Evolutionary conservation across 2,797 vertebrate species (phyloP), one percentile per base, ranked within the genome.

Genomic region (Todus mexicanus): DNA sequence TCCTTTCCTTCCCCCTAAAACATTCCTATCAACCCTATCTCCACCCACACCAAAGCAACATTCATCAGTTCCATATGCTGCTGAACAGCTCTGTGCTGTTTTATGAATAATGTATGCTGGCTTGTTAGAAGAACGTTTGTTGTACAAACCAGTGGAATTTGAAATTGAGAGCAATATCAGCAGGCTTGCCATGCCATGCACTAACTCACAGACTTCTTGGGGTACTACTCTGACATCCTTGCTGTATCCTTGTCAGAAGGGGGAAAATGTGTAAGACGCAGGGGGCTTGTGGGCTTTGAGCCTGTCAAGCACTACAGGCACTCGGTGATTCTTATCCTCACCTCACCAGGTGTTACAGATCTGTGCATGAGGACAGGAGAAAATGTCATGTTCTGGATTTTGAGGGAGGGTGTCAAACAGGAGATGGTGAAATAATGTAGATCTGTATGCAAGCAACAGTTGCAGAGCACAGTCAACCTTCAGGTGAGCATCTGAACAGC

Each of bases 71-170:
- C 95, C 90, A 92, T 94, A 96, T 95, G 92, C 90, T 94, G 89
- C 93, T 87, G 92, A 95, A 93, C 75, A 92, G 89, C 89, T 95
- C 84, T 93, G 87, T 93, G 89, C 91, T 89, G 91, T 92, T 94
- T 77, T 85, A 95, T 96, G 95, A 96, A 96, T 96, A 96, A 96
- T 96, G 95, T 92, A 96, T 96, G 82, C 82, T 1, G 65, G 57
- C 87, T 94, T 94, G 82, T 89, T 96, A 89, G 87, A 84, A 92
- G 48, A 93, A 75, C 3, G 71, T 77, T 95, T 90, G 84, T 96
- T 94, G 91, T 94, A 94, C 91, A 93, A 93, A 94, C 91, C 92
- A 87, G 82, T 95, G 69, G 84, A 96, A 92, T 95, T 95, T 80
- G 54, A 94, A 93, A 87, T 89, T 74, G 65, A 90, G 81, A 91